phyloP scores from a whole-genome alignment of 1,140 invertebrate genomes.

The Mizuhopecten yessoensis region DNA sequence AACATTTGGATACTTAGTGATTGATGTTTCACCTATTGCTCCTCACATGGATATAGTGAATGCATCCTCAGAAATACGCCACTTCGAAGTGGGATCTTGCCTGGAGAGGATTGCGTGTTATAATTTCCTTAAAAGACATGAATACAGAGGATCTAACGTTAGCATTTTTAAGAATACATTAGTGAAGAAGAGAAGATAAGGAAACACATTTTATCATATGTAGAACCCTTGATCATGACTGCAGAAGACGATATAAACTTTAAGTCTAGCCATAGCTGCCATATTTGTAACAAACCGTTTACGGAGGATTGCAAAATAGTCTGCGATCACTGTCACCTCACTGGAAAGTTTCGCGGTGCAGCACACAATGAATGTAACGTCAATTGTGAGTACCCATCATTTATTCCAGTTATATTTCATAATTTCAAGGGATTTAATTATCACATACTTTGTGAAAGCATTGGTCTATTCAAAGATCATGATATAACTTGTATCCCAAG shows the following conservation, averaged over 20 bases:
- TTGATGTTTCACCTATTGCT: no score
- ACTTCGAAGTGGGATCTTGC: no score
- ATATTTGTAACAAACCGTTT: constrained; percentile 61
- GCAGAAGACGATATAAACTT: not conserved
- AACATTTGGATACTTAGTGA: no score
- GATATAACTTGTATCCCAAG: constrained; percentile 78
- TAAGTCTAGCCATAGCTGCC: constrained; percentile 40
- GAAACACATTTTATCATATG: not conserved
- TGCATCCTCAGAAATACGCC: no score
- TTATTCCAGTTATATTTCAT: constrained; percentile 82
- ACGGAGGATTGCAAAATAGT: constrained; percentile 41
- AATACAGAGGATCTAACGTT: constrained; percentile 6
- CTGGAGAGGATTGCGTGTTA: no score
- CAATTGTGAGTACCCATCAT: constrained; percentile 51
- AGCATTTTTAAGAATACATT: constrained; percentile 32
- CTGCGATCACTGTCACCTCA: constrained; percentile 51
- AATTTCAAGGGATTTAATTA: constrained; percentile 81
- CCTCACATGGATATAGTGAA: no score
- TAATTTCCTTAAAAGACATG: no score
- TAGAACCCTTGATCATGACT: constrained; percentile 42
- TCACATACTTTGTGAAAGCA: constrained; percentile 78
- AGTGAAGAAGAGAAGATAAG: constrained; percentile 46
- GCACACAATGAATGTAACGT: constrained; percentile 55
- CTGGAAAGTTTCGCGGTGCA: constrained; percentile 54
- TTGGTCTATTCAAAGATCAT: constrained; percentile 68